Conservation (phyloP, 2,888 invertebrate species). For the Alcis repandata region DNA sequence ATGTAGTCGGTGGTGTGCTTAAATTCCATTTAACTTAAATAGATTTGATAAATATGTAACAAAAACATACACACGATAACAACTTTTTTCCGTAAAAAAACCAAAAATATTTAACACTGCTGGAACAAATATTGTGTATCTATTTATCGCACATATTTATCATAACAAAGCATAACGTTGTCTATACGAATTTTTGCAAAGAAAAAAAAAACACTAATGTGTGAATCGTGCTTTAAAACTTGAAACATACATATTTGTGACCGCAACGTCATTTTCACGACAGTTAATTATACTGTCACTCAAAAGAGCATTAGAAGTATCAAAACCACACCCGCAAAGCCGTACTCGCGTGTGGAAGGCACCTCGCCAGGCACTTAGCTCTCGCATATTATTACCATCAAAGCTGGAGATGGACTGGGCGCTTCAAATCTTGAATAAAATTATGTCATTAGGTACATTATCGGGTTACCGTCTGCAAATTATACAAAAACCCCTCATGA, state of each 20-base stretch:
- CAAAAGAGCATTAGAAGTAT: slow-evolving; percentile 10
- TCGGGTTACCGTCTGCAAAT: slow-evolving; percentile 67
- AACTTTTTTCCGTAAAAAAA: no score
- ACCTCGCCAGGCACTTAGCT: slow-evolving; percentile 51
- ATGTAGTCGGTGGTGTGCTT: no score
- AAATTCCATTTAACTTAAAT: no score
- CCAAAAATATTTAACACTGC: not conserved
- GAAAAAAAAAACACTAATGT: not conserved
- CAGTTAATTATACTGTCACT: not conserved
- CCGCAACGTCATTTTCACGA: slow-evolving; percentile 8
- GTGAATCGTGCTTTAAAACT: not conserved
- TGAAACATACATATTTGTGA: not conserved
- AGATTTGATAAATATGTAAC: no score
- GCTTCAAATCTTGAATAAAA: slow-evolving; percentile 72
- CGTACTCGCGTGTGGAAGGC: slow-evolving; percentile 13
- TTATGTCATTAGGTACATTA: slow-evolving; percentile 78
- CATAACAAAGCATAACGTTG: not conserved
- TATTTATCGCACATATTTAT: not conserved
- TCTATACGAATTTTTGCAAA: not conserved
- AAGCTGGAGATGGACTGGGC: slow-evolving; percentile 58
- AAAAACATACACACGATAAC: no score
- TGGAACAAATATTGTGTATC: not conserved
- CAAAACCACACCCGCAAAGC: slow-evolving; percentile 21
- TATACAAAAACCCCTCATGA: slow-evolving; percentile 74
- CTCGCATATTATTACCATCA: slow-evolving; percentile 53